phyloP scores from a whole-genome alignment of 2,888 invertebrate genomes.

The Bombyx huttoni region DNA sequence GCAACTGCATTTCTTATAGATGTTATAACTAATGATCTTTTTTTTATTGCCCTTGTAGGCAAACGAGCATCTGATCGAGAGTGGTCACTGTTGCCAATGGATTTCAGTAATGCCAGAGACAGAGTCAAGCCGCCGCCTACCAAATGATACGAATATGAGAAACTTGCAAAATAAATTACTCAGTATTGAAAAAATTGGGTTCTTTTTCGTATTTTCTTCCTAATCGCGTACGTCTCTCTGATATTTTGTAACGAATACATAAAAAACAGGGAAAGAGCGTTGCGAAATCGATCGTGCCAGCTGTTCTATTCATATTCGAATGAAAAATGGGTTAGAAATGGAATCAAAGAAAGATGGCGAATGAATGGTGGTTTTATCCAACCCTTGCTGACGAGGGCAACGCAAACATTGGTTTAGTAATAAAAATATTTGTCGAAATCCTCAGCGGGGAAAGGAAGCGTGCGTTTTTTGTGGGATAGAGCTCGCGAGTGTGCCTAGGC shows the following conservation, averaged over 20 bases:
- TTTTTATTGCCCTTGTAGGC: no score
- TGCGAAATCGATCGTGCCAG: conserved; percentile 32
- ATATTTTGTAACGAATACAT: conserved; percentile 10
- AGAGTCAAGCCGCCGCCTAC: no score
- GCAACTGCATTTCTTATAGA: no score
- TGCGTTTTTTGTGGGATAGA: conserved; percentile 45
- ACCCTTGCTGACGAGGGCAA: conserved; percentile 58
- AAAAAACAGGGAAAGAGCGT: conserved; percentile 27
- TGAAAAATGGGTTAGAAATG: conserved; percentile 38
- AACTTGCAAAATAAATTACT: conserved; percentile 9
- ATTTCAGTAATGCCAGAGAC: no score
- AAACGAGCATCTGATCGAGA: no score
- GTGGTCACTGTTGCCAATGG: no score
- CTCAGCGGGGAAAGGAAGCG: conserved; percentile 45
- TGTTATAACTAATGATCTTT: no score
- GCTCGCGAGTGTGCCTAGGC: conserved; percentile 36
- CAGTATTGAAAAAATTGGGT: conserved; percentile 2
- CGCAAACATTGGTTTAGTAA: conserved; percentile 67
- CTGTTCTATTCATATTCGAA: conserved; percentile 48
- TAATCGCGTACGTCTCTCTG: background rate
- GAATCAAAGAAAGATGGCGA: conserved; percentile 47
- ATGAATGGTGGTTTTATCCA: conserved; percentile 48
- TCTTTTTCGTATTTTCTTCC: background rate
- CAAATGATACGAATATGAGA: no score
- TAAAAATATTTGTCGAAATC: conserved; percentile 67